phyloP scores from a whole-genome alignment of 53 echinoderm and acorn worm genomes.

The Echinarachnius parma region DNA sequence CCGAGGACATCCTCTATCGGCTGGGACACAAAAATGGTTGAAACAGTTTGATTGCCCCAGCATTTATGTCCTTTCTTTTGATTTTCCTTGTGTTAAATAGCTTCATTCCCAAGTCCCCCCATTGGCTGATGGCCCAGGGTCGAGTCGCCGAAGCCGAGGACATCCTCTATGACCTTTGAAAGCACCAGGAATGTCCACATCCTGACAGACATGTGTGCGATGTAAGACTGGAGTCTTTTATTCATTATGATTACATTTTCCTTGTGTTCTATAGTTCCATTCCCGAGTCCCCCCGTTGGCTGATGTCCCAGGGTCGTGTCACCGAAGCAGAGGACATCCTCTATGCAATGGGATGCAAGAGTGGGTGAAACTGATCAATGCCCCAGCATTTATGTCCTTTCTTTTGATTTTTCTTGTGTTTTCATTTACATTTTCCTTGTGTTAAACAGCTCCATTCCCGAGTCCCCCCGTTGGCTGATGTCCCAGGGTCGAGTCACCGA shows the following conservation, averaged over 20 bases:
- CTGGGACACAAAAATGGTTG: conserved; percentile 66
- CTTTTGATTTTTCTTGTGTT: not conserved
- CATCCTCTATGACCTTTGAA: conserved; percentile 47
- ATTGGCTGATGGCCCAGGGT: conserved; percentile 75
- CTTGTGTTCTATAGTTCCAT: conserved; percentile 52
- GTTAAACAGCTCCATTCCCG: conserved; percentile 65
- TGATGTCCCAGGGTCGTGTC: conserved; percentile 61
- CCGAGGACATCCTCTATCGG: conserved; percentile 63
- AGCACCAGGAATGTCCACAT: too few relatives aligned
- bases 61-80: too few relatives aligned
- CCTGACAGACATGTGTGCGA: too few relatives aligned
- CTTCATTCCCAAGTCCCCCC: conserved; percentile 77
- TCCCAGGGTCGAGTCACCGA: conserved; percentile 63
- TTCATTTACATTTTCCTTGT: not conserved
- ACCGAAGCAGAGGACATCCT: conserved; percentile 74
- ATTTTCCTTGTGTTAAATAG: conserved; percentile 36
- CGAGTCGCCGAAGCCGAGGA: conserved; percentile 74
- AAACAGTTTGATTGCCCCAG: too few relatives aligned
- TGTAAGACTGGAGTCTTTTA: too few relatives aligned
- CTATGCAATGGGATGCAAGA: conserved; percentile 48
- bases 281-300: conserved; percentile 89
- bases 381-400: too few relatives aligned
- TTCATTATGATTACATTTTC: too few relatives aligned
- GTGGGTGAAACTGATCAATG: too few relatives aligned
- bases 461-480: conserved; percentile 82